These are phyloP conservation scores for Brachionus asplanchnoidis DNA, from an alignment of 1,140 invertebrate genomes.

Conservation along the genomic window DNA sequence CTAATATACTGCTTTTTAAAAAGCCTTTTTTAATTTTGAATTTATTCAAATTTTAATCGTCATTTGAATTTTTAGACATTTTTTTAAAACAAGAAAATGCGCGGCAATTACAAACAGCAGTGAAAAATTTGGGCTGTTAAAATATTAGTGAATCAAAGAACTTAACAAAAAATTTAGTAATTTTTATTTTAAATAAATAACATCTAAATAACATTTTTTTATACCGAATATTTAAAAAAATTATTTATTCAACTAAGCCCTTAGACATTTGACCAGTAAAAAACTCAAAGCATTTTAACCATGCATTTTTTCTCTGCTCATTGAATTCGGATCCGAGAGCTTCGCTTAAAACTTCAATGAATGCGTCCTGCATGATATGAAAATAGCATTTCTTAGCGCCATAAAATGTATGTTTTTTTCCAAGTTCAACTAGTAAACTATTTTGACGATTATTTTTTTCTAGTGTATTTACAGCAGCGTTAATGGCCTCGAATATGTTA, in stretches of 20 bases:
- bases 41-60: too few species aligned
- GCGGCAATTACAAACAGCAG: too few species aligned
- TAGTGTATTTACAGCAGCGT: conserved; percentile 9
- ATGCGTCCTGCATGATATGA: conserved; percentile 11
- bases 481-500: conserved; percentile 33
- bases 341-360: conserved; percentile 3
- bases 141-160: too few species aligned
- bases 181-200: not conserved
- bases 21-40: too few species aligned
- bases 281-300: conserved; percentile 21
- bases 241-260: conserved; percentile 5
- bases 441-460: not conserved
- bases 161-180: too few species aligned
- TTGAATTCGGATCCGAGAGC: not conserved
- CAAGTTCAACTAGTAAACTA: not conserved
- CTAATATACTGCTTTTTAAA: too few species aligned
- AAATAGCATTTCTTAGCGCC: conserved; percentile 32
- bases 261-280: conserved; percentile 7
- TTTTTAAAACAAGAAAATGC: too few species aligned
- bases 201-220: not conserved
- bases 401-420: conserved; percentile 12
- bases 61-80: too few species aligned
- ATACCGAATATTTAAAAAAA: not conserved
- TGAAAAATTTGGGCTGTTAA: too few species aligned
- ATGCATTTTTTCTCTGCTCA: not conserved